Conservation (phyloP, 2,888 invertebrate genomes). For the Conomelus anceps region DNA sequence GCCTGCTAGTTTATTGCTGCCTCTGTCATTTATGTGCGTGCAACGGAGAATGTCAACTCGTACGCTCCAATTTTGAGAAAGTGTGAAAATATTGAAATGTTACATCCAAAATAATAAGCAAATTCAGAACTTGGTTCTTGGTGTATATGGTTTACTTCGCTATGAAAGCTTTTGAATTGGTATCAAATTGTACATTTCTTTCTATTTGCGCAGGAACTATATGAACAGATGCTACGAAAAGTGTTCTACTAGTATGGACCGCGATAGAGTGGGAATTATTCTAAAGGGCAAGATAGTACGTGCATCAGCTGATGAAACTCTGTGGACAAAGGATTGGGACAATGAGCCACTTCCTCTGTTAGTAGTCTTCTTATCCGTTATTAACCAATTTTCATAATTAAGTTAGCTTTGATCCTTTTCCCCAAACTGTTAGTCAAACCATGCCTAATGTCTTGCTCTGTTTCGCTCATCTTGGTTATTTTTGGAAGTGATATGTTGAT, state of each 20-base stretch:
- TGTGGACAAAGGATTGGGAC: slow-evolving; percentile 91
- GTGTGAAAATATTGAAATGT: no score
- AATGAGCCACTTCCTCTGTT: slow-evolving; percentile 78
- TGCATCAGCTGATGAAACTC: slow-evolving; percentile 78
- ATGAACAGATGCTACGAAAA: slow-evolving; percentile 88
- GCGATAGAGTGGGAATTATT: slow-evolving; percentile 89
- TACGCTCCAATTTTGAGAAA: no score
- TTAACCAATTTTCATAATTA: not conserved
- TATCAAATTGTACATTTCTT: not conserved
- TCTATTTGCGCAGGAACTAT: slow-evolving; percentile 50
- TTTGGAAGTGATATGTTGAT: no score
- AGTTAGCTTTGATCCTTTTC: no score
- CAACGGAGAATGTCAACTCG: no score
- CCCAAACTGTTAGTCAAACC: no score
- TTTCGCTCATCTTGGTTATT: no score
- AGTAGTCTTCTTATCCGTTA: slow-evolving; percentile 19
- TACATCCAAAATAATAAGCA: no score
- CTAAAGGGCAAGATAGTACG: slow-evolving; percentile 90
- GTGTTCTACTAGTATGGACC: slow-evolving; percentile 79
- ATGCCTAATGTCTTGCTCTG: no score
- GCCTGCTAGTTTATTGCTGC: no score
- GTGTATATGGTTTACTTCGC: not conserved
- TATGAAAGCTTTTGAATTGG: not conserved
- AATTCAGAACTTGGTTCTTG: no score
- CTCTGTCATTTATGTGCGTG: no score